These are phyloP conservation scores for Epizoanthus illoricatus DNA, from an alignment of 92 coral and sea anemone species.

Conservation along the genomic window DNA sequence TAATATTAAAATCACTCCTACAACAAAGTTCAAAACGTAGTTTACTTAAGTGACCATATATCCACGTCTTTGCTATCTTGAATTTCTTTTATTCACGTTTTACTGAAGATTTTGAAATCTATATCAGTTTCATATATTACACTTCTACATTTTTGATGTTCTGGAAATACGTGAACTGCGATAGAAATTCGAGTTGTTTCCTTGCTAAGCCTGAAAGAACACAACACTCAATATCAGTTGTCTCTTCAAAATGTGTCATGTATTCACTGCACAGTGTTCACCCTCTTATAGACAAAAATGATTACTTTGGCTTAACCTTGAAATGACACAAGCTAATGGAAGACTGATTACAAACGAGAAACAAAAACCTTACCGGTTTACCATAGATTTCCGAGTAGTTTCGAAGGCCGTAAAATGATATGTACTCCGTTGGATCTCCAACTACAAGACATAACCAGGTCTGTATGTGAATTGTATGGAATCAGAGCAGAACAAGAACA, in stretches of 20 bases:
- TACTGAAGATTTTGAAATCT: no score
- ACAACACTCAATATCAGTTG: no score
- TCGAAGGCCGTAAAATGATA: conserved; percentile 86
- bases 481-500: background rate
- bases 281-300: background rate
- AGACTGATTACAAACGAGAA: background rate
- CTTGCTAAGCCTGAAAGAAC: no score
- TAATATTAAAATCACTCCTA: background rate
- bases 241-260: no score
- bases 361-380: conserved; percentile 65
- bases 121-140: no score
- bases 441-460: conserved; percentile 49
- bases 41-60: no score
- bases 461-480: background rate
- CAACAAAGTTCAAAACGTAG: no score
- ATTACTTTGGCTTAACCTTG: background rate
- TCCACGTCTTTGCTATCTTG: no score
- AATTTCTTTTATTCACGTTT: no score
- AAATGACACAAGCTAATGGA: background rate
- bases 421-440: conserved; percentile 81
- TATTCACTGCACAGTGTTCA: background rate
- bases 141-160: no score
- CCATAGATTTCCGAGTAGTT: conserved; percentile 77
- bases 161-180: no score
- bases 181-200: no score